Evolutionary conservation across 2,888 invertebrate species (phyloP), one percentile per base, ranked within the genome.

Genomic region (Galeruca laticollis): DNA sequence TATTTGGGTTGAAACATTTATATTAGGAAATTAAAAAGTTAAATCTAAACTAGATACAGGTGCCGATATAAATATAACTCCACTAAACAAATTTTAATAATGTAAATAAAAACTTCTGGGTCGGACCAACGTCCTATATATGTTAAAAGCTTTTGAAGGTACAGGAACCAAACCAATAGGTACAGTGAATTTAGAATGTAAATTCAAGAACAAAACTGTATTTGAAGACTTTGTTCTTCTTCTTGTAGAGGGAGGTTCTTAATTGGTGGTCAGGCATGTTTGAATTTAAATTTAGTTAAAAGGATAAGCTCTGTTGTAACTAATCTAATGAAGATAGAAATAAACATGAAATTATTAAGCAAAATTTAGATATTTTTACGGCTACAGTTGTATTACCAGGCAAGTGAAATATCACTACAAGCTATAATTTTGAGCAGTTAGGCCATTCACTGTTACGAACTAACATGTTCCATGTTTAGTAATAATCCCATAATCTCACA

Each of bases 171-270:
- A 70, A 69, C 68, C 72, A 4, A 59, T 72, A 43, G 72, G 75
- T 18, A 51, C 69, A n/a, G 54, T 56, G n/a, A 75, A 73, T 68
- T 60, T 73, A 40, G 33, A 11, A 51, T 68, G 65, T 66, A 68
- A 54, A 20, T 70, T 60, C 60, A 66, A 54, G 47, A 21, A 65
- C 63, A 68, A 20, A 10, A 49, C 49, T 11, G 70, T 68, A 18
- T 69, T 60, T 59, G 70, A 73, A 59, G 73, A 73, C 68, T 75
- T 73, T 72, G 70, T n/a, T n/a, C n/a, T n/a, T n/a, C n/a, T 75
- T 2, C 69, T 73, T 11, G 63, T 68, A 33, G 60, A 73, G 6
- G 67, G 68, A 13, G 72, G 47, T 40, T 70, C 35, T 59, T 72
- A 2, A 21, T 72, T 35, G 54, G 72, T 26, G 72, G 70, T 10